Evolutionary conservation across 2,888 invertebrate genomes (phyloP).

Genomic region (Arenicola marina): DNA sequence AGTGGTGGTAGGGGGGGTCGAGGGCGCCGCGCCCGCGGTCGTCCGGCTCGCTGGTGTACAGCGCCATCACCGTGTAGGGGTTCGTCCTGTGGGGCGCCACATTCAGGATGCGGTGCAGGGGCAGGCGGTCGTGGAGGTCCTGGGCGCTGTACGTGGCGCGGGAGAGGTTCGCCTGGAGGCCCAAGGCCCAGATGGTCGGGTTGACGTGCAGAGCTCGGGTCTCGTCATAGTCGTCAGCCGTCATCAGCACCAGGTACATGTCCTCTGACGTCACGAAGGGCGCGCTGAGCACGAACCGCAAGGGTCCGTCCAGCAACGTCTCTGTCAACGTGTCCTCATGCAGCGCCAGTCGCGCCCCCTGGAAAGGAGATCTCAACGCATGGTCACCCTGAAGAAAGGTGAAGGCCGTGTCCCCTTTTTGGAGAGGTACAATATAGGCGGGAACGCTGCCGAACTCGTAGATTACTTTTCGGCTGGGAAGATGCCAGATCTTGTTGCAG

Average conservation of each 20-base stretch:
- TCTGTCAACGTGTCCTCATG: slow-evolving; percentile 38
- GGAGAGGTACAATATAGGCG: slow-evolving; percentile 45
- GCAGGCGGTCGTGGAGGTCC: slow-evolving; percentile 44
- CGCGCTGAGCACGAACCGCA: slow-evolving; percentile 41
- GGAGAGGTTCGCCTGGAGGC: slow-evolving; percentile 37
- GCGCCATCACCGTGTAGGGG: slow-evolving; percentile 42
- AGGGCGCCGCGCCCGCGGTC: not conserved
- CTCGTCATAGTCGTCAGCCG: slow-evolving; percentile 46
- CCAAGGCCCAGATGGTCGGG: slow-evolving; percentile 49
- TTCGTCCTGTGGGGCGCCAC: slow-evolving; percentile 40
- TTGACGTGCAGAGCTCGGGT: slow-evolving; percentile 39
- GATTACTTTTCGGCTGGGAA: slow-evolving; percentile 46
- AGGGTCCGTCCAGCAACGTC: slow-evolving; percentile 36
- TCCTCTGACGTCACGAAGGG: slow-evolving; percentile 54
- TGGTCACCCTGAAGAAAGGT: slow-evolving; percentile 42
- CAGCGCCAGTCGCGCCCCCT: slow-evolving; percentile 43
- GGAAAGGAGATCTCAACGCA: slow-evolving; percentile 40
- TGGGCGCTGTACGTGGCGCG: slow-evolving; percentile 41
- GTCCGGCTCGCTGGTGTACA: slow-evolving; percentile 39
- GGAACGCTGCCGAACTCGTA: slow-evolving; percentile 51
- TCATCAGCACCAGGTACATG: slow-evolving; percentile 50
- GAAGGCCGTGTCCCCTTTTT: slow-evolving; percentile 38
- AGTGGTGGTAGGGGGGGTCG: slow-evolving; percentile 18
- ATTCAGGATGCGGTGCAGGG: slow-evolving; percentile 46
- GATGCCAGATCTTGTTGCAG: slow-evolving; percentile 54